A percentile compares a stretch with the other conserved stretches of the same genome.
phyloP scores from a whole-genome alignment of 2,113 vertebrate genomes.

The Fregetta grallaria region DNA sequence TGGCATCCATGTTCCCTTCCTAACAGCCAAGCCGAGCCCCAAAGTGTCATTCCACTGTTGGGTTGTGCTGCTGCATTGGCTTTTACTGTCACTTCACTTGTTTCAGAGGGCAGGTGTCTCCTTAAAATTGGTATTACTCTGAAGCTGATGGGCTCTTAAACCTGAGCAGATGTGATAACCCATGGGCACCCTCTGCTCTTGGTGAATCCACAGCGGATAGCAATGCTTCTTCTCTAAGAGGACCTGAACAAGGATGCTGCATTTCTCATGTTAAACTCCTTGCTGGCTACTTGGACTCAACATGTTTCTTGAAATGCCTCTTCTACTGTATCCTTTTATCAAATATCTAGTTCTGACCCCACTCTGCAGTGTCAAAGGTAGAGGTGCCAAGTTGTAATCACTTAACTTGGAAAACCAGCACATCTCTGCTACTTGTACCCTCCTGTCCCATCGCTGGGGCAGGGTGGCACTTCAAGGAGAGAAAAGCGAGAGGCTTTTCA shows the following conservation, averaged over 20 bases:
- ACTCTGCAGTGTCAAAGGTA: background rate
- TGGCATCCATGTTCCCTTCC: background rate
- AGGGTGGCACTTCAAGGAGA: background rate
- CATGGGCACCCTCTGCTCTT: background rate
- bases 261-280: background rate
- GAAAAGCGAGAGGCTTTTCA: background rate
- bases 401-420: background rate
- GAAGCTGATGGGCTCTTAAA: background rate
- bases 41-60: rapidly evolving
- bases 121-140: background rate
- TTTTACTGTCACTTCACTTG: background rate
- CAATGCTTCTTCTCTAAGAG: background rate
- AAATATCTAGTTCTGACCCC: rapidly evolving
- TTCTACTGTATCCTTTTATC: background rate
- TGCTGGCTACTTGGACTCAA: background rate
- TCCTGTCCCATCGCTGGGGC: background rate
- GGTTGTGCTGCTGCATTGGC: background rate
- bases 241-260: background rate
- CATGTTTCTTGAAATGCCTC: rapidly evolving
- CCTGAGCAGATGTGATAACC: background rate
- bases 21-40: rapidly evolving
- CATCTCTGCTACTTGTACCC: background rate
- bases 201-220: rapidly evolving
- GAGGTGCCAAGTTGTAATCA: too few relatives aligned
- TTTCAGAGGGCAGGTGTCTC: background rate